Evolutionary conservation across 2,797 vertebrate genomes (phyloP).

Genomic region (Argya squamiceps): DNA sequence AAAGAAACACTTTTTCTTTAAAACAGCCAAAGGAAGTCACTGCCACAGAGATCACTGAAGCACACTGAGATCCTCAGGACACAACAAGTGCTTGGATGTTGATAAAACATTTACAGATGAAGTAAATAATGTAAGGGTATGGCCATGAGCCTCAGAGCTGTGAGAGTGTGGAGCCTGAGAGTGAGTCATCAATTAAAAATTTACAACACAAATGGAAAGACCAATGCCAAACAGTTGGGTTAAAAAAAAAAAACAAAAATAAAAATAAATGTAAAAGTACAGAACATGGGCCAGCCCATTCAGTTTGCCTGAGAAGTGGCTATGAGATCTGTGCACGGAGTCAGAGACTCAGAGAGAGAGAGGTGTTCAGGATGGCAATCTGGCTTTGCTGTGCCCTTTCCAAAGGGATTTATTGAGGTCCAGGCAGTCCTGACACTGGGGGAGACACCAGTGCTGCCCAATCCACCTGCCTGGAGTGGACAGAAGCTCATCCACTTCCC

Average conservation of each 20-base stretch:
- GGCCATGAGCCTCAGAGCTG: neutral
- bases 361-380: neutral
- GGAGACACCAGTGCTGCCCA: neutral
- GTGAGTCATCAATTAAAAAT: neutral
- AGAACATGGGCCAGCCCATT: neutral
- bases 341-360: no score
- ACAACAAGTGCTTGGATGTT: neutral
- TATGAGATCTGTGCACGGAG: neutral
- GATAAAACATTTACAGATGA: neutral
- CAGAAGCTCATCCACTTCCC: neutral
- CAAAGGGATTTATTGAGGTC: neutral
- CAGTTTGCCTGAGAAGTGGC: fast-evolving
- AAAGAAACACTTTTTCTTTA: neutral
- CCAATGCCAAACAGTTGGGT: neutral
- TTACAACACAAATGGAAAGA: neutral
- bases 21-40: neutral
- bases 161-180: neutral
- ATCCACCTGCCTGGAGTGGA: neutral
- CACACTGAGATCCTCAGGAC: neutral
- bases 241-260: no score
- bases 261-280: neutral
- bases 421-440: neutral
- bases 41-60: neutral
- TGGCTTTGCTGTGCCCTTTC: neutral
- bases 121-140: neutral